Conservation (phyloP, 2,797 vertebrate genomes). For the Tangara arthus region DNA sequence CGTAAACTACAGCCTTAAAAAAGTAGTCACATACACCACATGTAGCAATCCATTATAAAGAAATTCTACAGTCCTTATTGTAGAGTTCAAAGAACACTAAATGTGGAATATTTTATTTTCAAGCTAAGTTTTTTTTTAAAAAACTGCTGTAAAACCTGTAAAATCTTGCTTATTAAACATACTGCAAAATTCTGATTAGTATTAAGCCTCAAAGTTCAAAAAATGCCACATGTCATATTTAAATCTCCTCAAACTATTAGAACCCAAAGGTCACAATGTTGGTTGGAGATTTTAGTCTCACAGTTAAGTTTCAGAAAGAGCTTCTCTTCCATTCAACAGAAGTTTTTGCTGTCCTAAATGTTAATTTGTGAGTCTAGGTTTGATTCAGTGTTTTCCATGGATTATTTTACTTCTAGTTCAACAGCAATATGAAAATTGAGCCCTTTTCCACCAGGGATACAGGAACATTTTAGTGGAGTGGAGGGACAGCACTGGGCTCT, state of each 20-base stretch:
- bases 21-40: background rate
- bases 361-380: conserved; percentile 5
- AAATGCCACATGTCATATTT: conserved; percentile 22
- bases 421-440: background rate
- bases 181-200: background rate
- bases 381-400: background rate
- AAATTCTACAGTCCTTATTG: background rate
- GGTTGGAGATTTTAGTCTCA: conserved; percentile 4
- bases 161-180: background rate
- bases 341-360: conserved; percentile 42
- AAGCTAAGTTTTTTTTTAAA: background rate
- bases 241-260: conserved; percentile 28
- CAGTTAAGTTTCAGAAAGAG: background rate
- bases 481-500: background rate
- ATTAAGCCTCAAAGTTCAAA: conserved; percentile 42
- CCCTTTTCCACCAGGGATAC: background rate
- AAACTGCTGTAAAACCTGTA: background rate
- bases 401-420: background rate
- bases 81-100: background rate
- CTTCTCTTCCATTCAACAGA: conserved; percentile 4
- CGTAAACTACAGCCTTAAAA: background rate
- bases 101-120: background rate
- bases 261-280: conserved; percentile 41
- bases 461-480: background rate
- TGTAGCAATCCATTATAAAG: background rate